A percentile compares a stretch with the other conserved stretches of the same genome.
phyloP scores from a whole-genome alignment of 2,113 vertebrate genomes.

The Chaetops frenatus region DNA sequence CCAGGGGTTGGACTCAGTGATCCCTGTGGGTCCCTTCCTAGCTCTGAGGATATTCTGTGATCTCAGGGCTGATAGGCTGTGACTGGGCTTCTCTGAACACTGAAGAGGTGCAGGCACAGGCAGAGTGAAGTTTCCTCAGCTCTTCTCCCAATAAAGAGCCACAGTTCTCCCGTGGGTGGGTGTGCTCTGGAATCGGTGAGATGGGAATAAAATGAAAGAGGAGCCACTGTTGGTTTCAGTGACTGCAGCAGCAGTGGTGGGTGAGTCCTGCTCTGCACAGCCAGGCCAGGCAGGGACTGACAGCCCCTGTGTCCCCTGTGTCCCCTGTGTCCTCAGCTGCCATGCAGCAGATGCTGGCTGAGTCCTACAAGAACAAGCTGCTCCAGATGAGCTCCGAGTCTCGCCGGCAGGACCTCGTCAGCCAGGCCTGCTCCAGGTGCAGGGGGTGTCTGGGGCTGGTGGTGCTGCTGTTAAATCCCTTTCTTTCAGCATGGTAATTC shows the following conservation, averaged over 20 bases:
- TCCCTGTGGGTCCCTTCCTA: neutral
- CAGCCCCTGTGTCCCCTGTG: neutral
- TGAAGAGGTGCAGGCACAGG: neutral
- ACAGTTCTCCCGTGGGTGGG: neutral
- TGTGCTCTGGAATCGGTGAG: neutral
- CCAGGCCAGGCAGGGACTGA: neutral
- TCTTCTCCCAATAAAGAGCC: neutral
- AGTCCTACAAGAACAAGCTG: conserved; percentile 80
- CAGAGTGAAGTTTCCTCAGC: neutral
- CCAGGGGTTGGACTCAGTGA: accelerated
- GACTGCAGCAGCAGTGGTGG: neutral
- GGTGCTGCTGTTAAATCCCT: neutral
- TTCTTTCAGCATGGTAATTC: neutral
- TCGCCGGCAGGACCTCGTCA: conserved; percentile 79
- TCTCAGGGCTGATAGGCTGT: neutral
- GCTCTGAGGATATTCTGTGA: neutral
- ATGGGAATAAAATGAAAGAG: neutral
- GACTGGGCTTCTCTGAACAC: neutral
- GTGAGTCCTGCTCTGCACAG: neutral
- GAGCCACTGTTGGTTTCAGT: neutral
- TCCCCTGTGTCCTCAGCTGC: conserved; percentile 72
- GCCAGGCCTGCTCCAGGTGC: conserved; percentile 87
- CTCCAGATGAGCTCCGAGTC: conserved; percentile 82
- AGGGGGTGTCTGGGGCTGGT: neutral
- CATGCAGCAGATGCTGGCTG: conserved; percentile 93